These are phyloP conservation scores for Hybognathus amarus DNA, from an alignment of 2,797 vertebrate genomes.

Conservation along the genomic window DNA sequence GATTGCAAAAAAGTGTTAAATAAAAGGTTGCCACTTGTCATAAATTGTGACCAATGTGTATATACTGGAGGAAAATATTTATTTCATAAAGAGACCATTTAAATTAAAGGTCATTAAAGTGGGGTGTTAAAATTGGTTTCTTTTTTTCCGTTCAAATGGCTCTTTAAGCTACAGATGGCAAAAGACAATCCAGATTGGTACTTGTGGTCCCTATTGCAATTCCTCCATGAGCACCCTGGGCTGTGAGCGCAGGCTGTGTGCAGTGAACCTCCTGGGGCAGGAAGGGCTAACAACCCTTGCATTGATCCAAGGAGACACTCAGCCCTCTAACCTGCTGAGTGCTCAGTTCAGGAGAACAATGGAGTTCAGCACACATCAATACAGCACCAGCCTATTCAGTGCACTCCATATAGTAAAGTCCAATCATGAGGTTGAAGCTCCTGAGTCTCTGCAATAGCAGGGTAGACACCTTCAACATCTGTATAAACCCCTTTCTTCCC, in stretches of 20 bases:
- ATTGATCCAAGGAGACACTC: constrained; percentile 82
- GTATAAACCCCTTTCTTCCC: constrained; percentile 35
- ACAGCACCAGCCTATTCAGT: constrained; percentile 80
- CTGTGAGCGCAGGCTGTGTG: constrained; percentile 44
- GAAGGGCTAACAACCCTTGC: constrained; percentile 74
- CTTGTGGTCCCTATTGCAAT: constrained; percentile 45
- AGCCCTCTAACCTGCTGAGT: constrained; percentile 85
- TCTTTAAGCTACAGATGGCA: constrained; percentile 29
- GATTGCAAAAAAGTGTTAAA: no score
- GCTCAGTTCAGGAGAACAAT: constrained; percentile 84
- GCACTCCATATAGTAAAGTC: constrained; percentile 80
- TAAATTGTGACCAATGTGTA: no score
- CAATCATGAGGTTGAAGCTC: constrained; percentile 82
- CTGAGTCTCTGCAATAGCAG: constrained; percentile 69
- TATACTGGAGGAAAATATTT: no score
- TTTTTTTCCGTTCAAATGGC: background rate
- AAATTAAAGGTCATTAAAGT: background rate
- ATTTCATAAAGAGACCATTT: background rate
- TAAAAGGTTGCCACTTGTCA: no score
- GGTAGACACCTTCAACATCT: constrained; percentile 49
- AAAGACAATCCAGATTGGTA: constrained; percentile 23
- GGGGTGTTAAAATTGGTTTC: background rate
- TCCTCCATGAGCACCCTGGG: constrained; percentile 37
- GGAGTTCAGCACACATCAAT: constrained; percentile 80
- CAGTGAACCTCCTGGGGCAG: constrained; percentile 68